phyloP scores from a whole-genome alignment of 2,888 invertebrate species.

The Scrobipalpa atriplicella region DNA sequence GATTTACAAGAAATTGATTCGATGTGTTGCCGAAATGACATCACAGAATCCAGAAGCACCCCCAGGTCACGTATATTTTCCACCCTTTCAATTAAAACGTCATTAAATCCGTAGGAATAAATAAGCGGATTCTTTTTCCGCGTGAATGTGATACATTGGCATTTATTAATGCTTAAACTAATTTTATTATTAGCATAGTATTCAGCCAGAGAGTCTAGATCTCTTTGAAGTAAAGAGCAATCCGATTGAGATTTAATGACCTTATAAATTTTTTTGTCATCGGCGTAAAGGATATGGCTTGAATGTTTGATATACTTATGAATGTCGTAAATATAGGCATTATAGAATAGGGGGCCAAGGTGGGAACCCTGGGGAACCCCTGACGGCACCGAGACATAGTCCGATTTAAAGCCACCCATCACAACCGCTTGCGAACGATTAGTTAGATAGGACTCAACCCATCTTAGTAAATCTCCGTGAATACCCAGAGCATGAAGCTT shows the following conservation, averaged over 20 bases:
- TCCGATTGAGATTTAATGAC: neutral
- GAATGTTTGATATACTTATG: neutral
- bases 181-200: too few relatives aligned
- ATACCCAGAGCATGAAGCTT: neutral
- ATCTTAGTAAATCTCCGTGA: neutral
- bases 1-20: too few relatives aligned
- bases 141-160: too few relatives aligned
- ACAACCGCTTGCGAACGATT: slow-evolving; percentile 2
- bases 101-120: too few relatives aligned
- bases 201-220: neutral
- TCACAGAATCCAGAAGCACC: too few relatives aligned
- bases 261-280: neutral
- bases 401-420: neutral
- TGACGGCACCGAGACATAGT: neutral
- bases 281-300: neutral
- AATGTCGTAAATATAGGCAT: slow-evolving; percentile 4
- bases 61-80: too few relatives aligned
- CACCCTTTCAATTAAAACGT: too few relatives aligned
- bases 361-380: neutral
- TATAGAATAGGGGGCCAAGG: too few relatives aligned
- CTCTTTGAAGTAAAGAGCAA: neutral
- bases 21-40: too few relatives aligned
- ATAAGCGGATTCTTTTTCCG: too few relatives aligned
- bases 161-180: too few relatives aligned
- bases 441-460: neutral